These are phyloP conservation scores for Thysanoteuthis rhombus DNA, from an alignment of 2,888 invertebrate genomes.

Conservation along the genomic window DNA sequence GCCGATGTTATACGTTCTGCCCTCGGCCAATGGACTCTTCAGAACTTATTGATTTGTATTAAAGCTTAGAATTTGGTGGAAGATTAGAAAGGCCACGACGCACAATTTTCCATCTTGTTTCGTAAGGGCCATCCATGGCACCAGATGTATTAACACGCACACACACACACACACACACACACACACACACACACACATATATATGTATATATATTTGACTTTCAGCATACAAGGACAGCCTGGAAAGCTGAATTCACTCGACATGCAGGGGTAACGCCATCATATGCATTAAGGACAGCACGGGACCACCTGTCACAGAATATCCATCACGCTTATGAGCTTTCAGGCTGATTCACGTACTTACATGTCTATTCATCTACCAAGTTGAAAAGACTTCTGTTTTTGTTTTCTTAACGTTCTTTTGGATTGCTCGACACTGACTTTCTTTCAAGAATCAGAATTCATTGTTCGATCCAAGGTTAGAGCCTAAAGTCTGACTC, in stretches of 20 bases:
- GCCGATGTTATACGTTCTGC: neutral
- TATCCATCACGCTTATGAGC: neutral
- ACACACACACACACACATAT: too few relatives aligned
- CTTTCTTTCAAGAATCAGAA: too few relatives aligned
- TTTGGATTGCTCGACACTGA: too few relatives aligned
- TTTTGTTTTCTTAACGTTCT: too few relatives aligned
- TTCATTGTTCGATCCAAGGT: too few relatives aligned
- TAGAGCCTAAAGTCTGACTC: too few relatives aligned
- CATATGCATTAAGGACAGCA: neutral
- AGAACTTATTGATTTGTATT: neutral
- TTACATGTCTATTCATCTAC: too few relatives aligned
- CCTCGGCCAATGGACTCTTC: neutral
- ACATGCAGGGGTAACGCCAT: neutral
- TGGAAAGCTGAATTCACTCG: neutral
- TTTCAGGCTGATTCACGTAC: too few relatives aligned
- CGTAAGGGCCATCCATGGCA: neutral
- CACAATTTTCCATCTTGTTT: neutral
- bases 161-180: too few relatives aligned
- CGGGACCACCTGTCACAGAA: neutral
- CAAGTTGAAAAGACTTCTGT: too few relatives aligned
- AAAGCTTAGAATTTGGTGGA: neutral
- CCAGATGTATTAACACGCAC: too few relatives aligned
- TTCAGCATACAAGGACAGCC: neutral
- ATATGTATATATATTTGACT: neutral
- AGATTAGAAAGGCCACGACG: neutral